phyloP scores from a whole-genome alignment of 2,113 vertebrate species.

The Hymenochirus boettgeri region DNA sequence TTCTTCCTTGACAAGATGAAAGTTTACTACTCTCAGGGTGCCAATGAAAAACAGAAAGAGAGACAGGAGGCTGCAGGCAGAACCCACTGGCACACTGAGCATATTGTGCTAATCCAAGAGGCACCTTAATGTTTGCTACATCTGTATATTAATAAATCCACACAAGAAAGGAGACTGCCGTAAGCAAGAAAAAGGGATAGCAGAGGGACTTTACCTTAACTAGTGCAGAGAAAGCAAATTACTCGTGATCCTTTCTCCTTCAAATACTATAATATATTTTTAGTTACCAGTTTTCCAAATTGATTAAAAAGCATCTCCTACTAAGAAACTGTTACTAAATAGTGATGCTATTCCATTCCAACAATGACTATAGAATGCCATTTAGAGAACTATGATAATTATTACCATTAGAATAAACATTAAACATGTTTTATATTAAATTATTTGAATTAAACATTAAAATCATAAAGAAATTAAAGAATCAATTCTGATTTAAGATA shows the following conservation, averaged over 20 bases:
- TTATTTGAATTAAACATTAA: too few relatives aligned
- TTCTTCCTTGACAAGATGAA: neutral
- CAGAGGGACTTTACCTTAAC: neutral
- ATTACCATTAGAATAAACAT: too few relatives aligned
- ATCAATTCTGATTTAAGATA: too few relatives aligned
- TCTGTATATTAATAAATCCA: neutral
- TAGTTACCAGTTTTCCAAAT: neutral
- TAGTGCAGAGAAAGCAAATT: neutral
- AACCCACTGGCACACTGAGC: neutral
- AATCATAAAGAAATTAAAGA: too few relatives aligned
- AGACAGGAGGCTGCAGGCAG: neutral
- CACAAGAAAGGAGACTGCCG: neutral
- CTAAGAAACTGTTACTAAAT: too few relatives aligned
- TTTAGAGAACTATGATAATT: too few relatives aligned
- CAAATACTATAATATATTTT: neutral
- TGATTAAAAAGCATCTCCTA: neutral
- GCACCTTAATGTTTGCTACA: neutral
- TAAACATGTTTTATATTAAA: too few relatives aligned
- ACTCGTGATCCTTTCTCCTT: neutral
- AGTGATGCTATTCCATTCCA: too few relatives aligned
- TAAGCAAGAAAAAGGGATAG: neutral
- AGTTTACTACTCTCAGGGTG: neutral
- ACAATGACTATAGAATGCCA: too few relatives aligned
- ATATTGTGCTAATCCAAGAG: neutral
- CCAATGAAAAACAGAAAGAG: neutral